A percentile compares a stretch with the other conserved stretches of the same genome.
Evolutionary conservation across 2,888 invertebrate genomes (phyloP).

Genomic region (Lepidocyrtinus sp.): DNA sequence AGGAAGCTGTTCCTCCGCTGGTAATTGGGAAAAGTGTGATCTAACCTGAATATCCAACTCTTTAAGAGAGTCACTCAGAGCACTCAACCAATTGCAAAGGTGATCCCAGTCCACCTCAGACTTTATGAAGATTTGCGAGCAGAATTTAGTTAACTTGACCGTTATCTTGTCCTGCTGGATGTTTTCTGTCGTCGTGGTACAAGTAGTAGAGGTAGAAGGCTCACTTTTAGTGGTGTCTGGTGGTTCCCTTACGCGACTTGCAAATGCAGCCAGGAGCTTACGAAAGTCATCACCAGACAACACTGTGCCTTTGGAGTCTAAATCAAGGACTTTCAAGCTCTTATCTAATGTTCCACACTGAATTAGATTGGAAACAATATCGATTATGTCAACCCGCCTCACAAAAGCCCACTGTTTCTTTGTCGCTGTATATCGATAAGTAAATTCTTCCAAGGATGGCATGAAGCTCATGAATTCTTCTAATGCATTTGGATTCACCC

Average conservation of each 20-base stretch:
- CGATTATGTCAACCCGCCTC: slow-evolving; percentile 54
- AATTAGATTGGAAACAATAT: slow-evolving; percentile 52
- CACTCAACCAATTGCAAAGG: slow-evolving; percentile 50
- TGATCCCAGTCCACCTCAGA: slow-evolving; percentile 56
- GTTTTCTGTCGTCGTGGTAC: too few relatives aligned
- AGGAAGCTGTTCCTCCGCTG: slow-evolving; percentile 51
- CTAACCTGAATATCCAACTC: slow-evolving; percentile 56
- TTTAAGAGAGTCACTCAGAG: slow-evolving; percentile 36
- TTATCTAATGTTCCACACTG: slow-evolving; percentile 36
- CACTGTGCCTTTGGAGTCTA: slow-evolving; percentile 58
- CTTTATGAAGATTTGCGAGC: slow-evolving; percentile 57
- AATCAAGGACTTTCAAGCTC: slow-evolving; percentile 44
- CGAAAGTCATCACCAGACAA: slow-evolving; percentile 55
- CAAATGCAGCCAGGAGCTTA: slow-evolving; percentile 36
- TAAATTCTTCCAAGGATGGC: slow-evolving; percentile 56
- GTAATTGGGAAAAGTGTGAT: slow-evolving; percentile 52
- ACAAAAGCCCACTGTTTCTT: slow-evolving; percentile 61
- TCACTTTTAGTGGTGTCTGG: too few relatives aligned
- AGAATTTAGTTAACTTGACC: slow-evolving; percentile 40
- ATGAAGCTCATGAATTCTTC: slow-evolving; percentile 60
- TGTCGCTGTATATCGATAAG: slow-evolving; percentile 57
- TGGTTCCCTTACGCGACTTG: background rate
- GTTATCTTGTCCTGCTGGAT: too few relatives aligned
- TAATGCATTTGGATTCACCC: slow-evolving; percentile 53
- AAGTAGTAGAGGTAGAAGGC: too few relatives aligned